Evolutionary conservation across 2,888 invertebrate genomes (phyloP).

Genomic region (Notodonta ziczac): DNA sequence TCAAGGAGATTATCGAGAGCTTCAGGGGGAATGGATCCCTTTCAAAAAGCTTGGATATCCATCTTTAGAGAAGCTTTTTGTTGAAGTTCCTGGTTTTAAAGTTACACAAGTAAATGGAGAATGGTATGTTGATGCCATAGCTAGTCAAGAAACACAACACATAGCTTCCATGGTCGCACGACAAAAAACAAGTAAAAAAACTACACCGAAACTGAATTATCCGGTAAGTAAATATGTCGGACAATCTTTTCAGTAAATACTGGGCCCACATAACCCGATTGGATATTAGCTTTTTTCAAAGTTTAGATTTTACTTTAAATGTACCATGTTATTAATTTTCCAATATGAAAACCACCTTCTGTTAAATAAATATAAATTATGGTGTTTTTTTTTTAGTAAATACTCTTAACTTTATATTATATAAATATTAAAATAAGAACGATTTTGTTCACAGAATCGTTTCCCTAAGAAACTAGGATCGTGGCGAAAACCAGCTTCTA

Average conservation of each 20-base stretch:
- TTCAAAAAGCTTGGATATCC: conserved; percentile 85
- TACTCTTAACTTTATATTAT: neutral
- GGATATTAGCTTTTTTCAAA: too few species aligned
- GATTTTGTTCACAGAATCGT: conserved; percentile 62
- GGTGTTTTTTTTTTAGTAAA: too few species aligned
- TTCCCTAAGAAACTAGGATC: conserved; percentile 76
- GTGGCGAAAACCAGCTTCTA: conserved; percentile 71
- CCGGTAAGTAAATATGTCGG: conserved; percentile 51
- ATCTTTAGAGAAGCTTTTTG: conserved; percentile 84
- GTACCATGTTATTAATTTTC: neutral
- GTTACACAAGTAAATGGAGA: conserved; percentile 80
- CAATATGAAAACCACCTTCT: neutral
- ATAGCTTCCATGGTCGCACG: conserved; percentile 81
- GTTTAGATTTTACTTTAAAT: neutral
- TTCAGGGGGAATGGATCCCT: conserved; percentile 87
- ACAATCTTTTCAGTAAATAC: too few species aligned
- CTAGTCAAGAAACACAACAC: conserved; percentile 85
- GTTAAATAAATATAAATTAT: neutral
- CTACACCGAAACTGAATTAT: conserved; percentile 59
- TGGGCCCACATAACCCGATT: too few species aligned
- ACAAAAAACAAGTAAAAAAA: conserved; percentile 74
- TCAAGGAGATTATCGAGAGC: conserved; percentile 85
- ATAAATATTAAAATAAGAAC: neutral
- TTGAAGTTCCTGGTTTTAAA: conserved; percentile 83
- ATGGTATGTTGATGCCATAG: conserved; percentile 83